Evolutionary conservation across 2,113 vertebrate species (phyloP).

Genomic region (Passer montanus): DNA sequence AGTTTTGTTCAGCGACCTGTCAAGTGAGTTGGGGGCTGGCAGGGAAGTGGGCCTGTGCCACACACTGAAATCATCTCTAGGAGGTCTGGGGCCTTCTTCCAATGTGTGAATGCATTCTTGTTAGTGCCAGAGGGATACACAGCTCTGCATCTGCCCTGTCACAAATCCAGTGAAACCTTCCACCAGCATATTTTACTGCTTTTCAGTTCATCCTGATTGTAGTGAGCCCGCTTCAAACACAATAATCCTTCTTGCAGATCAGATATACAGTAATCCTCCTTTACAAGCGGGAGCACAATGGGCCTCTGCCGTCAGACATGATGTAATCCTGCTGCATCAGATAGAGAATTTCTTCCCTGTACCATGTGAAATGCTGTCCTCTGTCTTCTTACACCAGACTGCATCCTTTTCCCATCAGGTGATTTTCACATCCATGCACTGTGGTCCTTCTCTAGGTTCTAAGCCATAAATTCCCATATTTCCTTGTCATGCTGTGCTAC

Average conservation of each 20-base stretch:
- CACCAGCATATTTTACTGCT: background rate
- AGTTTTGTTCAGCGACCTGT: background rate
- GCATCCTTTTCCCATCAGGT: background rate
- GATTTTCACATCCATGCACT: background rate
- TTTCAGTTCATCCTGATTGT: background rate
- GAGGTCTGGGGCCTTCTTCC: background rate
- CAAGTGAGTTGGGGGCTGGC: background rate
- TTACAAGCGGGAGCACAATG: constrained; percentile 47
- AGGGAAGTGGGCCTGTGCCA: background rate
- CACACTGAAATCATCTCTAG: rapidly evolving
- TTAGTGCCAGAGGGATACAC: background rate
- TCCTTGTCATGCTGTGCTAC: background rate
- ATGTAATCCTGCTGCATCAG: constrained; percentile 54
- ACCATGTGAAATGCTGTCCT: background rate
- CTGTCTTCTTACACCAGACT: background rate
- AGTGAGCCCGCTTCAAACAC: background rate
- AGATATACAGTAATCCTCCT: constrained; percentile 62
- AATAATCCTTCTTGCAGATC: constrained; percentile 62
- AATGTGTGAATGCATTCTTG: rapidly evolving
- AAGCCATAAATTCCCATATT: background rate
- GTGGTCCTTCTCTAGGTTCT: background rate
- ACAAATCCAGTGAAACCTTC: constrained; percentile 3
- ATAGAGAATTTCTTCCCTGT: background rate
- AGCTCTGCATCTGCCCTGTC: background rate
- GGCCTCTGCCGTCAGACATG: constrained; percentile 46